These are phyloP conservation scores for Rhopalosiphum maidis DNA, from an alignment of 1,140 invertebrate species.

Conservation along the genomic window DNA sequence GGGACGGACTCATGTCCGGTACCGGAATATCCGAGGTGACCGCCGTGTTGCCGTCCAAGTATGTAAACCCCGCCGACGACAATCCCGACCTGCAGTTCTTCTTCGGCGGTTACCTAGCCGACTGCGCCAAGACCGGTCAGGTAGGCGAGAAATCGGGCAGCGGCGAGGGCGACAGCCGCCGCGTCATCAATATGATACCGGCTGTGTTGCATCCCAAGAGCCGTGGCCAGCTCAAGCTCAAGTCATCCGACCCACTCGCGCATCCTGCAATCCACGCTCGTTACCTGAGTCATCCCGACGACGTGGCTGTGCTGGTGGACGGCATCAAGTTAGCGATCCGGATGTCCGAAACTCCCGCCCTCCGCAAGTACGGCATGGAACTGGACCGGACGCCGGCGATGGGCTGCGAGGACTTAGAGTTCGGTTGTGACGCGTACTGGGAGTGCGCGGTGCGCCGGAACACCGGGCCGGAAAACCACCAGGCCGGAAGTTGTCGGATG, in stretches of 20 bases:
- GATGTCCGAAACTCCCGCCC: conserved; percentile 72
- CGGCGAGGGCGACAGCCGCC: conserved; percentile 62
- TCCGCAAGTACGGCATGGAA: conserved; percentile 75
- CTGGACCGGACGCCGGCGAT: conserved; percentile 74
- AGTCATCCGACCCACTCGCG: conserved; percentile 77
- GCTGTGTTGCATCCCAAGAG: conserved; percentile 81
- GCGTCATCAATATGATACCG: conserved; percentile 71
- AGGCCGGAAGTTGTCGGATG: conserved; percentile 84
- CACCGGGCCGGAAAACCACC: conserved; percentile 84
- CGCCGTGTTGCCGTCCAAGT: conserved; percentile 82
- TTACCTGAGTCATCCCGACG: conserved; percentile 79
- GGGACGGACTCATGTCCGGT: conserved; percentile 84
- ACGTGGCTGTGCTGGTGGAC: conserved; percentile 76
- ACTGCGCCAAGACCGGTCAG: conserved; percentile 84
- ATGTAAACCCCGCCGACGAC: conserved; percentile 75
- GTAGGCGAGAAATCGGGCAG: conserved; percentile 72
- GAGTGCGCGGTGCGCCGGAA: conserved; percentile 77
- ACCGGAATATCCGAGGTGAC: conserved; percentile 84
- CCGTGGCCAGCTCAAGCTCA: conserved; percentile 76
- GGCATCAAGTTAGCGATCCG: conserved; percentile 76
- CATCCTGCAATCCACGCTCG: conserved; percentile 85
- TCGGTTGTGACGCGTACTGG: conserved; percentile 81
- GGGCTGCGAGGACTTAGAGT: conserved; percentile 75
- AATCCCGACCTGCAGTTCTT: conserved; percentile 86
- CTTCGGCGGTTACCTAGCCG: conserved; percentile 82